These are phyloP conservation scores for Dolichallabes microphthalmus DNA, from an alignment of 2,113 vertebrate genomes.

Conservation along the genomic window DNA sequence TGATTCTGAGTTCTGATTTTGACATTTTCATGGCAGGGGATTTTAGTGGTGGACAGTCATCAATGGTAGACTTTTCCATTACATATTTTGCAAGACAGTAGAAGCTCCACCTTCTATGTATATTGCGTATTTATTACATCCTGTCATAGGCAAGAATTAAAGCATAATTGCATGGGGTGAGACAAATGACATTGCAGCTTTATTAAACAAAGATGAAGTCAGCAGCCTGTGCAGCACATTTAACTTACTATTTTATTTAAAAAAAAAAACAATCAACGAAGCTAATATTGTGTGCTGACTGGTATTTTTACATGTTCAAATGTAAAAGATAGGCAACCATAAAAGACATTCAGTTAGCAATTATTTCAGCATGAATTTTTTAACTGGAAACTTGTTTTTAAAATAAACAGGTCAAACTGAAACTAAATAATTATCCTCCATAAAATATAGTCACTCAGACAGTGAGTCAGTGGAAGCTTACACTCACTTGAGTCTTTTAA, in stretches of 20 bases:
- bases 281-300: conserved; percentile 22
- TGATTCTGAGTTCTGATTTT: too few relatives aligned
- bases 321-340: conserved; percentile 29
- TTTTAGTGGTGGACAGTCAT: too few relatives aligned
- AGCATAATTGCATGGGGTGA: conserved; percentile 43
- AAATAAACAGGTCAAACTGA: not conserved
- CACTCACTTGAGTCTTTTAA: conserved; percentile 62
- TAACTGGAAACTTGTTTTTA: conserved; percentile 5
- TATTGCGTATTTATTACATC: conserved; percentile 24
- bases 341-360: conserved; percentile 33
- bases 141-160: conserved; percentile 36
- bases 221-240: conserved; percentile 22
- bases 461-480: conserved; percentile 44
- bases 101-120: conserved; percentile 3
- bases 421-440: conserved; percentile 17
- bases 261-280: conserved; percentile 39
- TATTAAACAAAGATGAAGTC: conserved; percentile 44
- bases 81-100: not conserved
- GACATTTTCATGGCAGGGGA: too few relatives aligned
- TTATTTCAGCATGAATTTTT: not conserved
- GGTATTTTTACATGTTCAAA: conserved; percentile 22
- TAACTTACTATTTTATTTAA: conserved; percentile 35
- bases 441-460: conserved; percentile 14
- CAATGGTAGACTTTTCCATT: not conserved
- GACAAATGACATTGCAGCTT: conserved; percentile 39